phyloP scores from a whole-genome alignment of 1,140 invertebrate species.

The Periplaneta americana region DNA sequence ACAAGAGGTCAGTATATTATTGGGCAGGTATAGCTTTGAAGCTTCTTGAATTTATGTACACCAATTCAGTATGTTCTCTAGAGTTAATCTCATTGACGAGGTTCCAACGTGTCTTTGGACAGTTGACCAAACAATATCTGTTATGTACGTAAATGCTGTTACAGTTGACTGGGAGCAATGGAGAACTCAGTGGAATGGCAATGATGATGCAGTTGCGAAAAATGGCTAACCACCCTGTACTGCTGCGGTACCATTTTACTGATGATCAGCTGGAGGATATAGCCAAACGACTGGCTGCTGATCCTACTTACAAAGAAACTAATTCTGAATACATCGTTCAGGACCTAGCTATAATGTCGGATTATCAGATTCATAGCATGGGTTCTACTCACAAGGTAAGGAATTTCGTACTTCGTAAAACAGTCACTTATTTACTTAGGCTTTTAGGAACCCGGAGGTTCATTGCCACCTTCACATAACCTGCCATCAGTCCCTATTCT shows the following conservation, averaged over 20 bases:
- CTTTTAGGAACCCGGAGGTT: too few relatives aligned
- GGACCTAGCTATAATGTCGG: slow-evolving; percentile 80
- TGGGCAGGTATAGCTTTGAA: too few relatives aligned
- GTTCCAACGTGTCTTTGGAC: too few relatives aligned
- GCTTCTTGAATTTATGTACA: too few relatives aligned
- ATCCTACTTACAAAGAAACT: slow-evolving; percentile 70
- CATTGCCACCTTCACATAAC: too few relatives aligned
- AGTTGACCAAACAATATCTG: background rate
- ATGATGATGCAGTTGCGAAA: slow-evolving; percentile 88
- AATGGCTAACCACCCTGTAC: slow-evolving; percentile 82
- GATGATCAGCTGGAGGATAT: slow-evolving; percentile 64
- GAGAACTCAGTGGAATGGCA: slow-evolving; percentile 52
- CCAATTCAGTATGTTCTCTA: too few relatives aligned
- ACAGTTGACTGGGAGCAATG: background rate
- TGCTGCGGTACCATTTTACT: slow-evolving; percentile 74
- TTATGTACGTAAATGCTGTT: background rate
- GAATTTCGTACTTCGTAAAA: too few relatives aligned
- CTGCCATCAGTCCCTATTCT: too few relatives aligned
- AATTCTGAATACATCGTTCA: slow-evolving; percentile 79
- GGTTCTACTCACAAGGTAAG: slow-evolving; percentile 55
- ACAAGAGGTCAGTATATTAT: slow-evolving; percentile 23
- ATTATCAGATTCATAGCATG: slow-evolving; percentile 85
- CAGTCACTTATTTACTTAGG: too few relatives aligned
- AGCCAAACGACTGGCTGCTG: slow-evolving; percentile 62
- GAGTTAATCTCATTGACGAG: too few relatives aligned